These are phyloP conservation scores for Carposina sasakii DNA, from an alignment of 1,140 invertebrate genomes.

Conservation along the genomic window DNA sequence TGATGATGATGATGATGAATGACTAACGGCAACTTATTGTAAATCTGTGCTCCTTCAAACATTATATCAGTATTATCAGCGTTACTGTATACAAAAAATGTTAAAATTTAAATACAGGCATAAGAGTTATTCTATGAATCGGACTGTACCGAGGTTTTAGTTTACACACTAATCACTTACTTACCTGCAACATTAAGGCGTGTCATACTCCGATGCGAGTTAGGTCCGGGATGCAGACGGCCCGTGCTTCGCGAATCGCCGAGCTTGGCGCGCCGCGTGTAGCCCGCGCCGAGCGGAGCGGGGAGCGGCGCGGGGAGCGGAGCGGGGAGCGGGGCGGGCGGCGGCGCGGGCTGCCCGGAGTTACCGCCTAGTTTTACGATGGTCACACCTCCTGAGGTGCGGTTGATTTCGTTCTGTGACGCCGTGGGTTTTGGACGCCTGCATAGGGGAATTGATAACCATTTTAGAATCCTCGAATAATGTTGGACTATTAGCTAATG, in stretches of 20 bases:
- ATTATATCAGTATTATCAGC: no score
- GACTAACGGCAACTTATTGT: no score
- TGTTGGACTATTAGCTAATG: no score
- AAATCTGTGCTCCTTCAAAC: no score
- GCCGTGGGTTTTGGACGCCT: conserved; percentile 41
- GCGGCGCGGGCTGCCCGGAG: conserved; percentile 12
- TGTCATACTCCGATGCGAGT: conserved; percentile 82
- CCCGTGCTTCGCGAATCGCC: conserved; percentile 81
- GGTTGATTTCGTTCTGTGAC: conserved; percentile 74
- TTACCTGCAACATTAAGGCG: conserved; percentile 78
- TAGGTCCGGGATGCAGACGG: conserved; percentile 77
- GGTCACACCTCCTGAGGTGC: conserved; percentile 81
- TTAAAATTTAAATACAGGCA: no score
- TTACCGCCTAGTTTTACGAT: conserved; percentile 81
- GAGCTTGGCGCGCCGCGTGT: conserved; percentile 76
- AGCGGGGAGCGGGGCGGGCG: conserved; percentile 2
- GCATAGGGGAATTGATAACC: no score
- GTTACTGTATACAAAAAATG: no score
- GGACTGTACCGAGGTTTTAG: no score
- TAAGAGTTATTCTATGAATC: no score
- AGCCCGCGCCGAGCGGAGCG: conserved; percentile 53
- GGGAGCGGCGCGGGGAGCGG: conserved; percentile 29
- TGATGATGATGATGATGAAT: no score
- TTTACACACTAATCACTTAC: no score
- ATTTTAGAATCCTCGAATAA: no score